Base-by-base conservation (phyloP, 1,140 invertebrate genomes). In the Mizuhopecten yessoensis region DNA sequence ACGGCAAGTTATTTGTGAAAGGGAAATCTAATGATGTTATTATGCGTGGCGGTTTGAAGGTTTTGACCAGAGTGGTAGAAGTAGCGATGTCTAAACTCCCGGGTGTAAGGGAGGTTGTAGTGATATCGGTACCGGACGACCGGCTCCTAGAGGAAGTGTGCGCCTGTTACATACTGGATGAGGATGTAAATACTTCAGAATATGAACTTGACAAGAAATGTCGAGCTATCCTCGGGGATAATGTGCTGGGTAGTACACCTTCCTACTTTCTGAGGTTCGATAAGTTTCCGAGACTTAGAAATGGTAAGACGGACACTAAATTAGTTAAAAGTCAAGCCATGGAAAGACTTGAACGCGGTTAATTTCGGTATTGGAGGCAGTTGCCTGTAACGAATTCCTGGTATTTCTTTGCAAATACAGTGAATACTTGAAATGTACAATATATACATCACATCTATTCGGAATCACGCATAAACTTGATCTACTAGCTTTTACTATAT, bases 111-210 rank as follows among this genome's bases (percentile, higher is more conserved):
- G 86, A 87, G 11, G 86, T 49, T 33, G 89, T 75, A 2, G 86
- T 90, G 1, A 36, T 90, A 34, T 34, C 89, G n/a, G n/a, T n/a
- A n/a, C n/a, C n/a, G n/a, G n/a, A n/a, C n/a, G n/a, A n/a, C n/a
- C n/a, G n/a, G n/a, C 89, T 90, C 0, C 57, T 87, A 34, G 89
- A 90, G 39, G 89, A 90, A 57, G 86, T 90, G 0, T 90, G 89
- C 39, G 86, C 86, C 10, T 90, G 89, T 49, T 90, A 49, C 34
- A 34, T 90, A 3, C 2, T 87, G 86, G 23, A 87, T 0, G 29
- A 11, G 0, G 7, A 9, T 49, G 45, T 15, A 49, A 10, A 49
- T 49, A n/a, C n/a, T n/a, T n/a, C n/a, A n/a, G 45, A 49, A 49
- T 2, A 2, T 9, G 45, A 49, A 49, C 45, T 49, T 13, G 45